Evolutionary conservation across 2,888 invertebrate species (phyloP), one percentile per base, ranked within the genome.

Genomic region (Cerastis rubricosa): DNA sequence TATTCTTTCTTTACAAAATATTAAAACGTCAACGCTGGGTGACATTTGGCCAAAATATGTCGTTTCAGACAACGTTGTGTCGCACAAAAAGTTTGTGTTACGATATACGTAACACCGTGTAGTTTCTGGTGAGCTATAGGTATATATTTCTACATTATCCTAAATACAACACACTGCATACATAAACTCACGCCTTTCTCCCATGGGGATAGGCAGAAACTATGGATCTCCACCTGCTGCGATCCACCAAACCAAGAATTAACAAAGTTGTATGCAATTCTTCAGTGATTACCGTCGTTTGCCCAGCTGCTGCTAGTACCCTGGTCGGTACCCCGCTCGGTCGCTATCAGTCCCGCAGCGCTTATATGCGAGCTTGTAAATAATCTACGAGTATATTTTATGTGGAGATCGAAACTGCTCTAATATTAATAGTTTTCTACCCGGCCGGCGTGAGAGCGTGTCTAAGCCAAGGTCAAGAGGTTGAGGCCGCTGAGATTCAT

Each of bases 361-460:
- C 40, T 49, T 54, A 65, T 35, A 25, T 22, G 40, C 64, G 25
- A 49, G 40, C 43, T 25, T 45, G 45, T 83, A 75, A 80, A 83
- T 83, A 80, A 80, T 67, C 43, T 43, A 80, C 25, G 61, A 84
- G 66, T 51, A 64, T 70, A 76, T 80, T 84, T 83, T 85, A 80
- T 73, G 76, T 73, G 72, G 66, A 54, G 72, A 76, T 85, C 81
- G 71, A 76, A 80, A 66, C 67, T 67, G 22, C 65, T 85, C 12
- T 59, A 83, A 85, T 81, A 85, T 83, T 76, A 35, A 83, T 76
- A 64, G 69, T 45, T 47, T 63, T 40, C 40, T 63, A 57, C 8
- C n/a, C 75, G 64, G 25, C 57, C 40, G 51, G 54, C 14, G 4
- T 59, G 70, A 51, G 14, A 19, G 51, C 63, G 59, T 45, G n/a